Percentiles rank a stretch among this genome's conserved stretches.
These are phyloP conservation scores for Pica pica DNA, from an alignment of 2,113 vertebrate species.

Conservation along the genomic window DNA sequence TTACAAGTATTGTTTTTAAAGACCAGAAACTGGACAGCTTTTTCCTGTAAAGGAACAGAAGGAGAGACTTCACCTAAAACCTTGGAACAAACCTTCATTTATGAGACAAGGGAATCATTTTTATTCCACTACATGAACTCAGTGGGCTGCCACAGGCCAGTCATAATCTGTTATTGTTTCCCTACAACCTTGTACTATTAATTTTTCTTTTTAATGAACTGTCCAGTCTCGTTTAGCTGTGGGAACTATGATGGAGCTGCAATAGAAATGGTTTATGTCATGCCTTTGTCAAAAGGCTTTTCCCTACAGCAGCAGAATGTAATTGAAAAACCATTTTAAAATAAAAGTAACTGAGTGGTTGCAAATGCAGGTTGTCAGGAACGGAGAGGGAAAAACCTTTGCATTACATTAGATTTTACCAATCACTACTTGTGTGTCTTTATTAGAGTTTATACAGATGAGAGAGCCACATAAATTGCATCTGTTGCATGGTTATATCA, in stretches of 20 bases:
- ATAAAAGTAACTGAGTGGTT: conserved; percentile 56
- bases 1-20: background rate
- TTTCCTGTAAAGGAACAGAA: background rate
- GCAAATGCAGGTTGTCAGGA: conserved; percentile 69
- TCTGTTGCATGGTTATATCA: background rate
- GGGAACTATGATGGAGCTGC: conserved; percentile 65
- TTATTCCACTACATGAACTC: conserved; percentile 40
- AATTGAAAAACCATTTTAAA: conserved; percentile 81
- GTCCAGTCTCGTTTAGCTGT: conserved; percentile 67
- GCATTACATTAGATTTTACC: conserved; percentile 21
- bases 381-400: conserved; percentile 43
- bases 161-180: conserved; percentile 73
- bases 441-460: background rate
- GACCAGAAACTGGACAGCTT: background rate
- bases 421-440: background rate
- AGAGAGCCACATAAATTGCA: background rate
- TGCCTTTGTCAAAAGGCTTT: conserved; percentile 73
- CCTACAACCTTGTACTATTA: conserved; percentile 73
- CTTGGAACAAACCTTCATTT: conserved; percentile 36
- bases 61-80: background rate
- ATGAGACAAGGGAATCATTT: conserved; percentile 28
- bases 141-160: conserved; percentile 54
- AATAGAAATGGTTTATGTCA: conserved; percentile 82
- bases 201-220: conserved; percentile 82
- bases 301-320: conserved; percentile 64